phyloP scores from a whole-genome alignment of 2,888 invertebrate genomes.

The Orchesella flavescens region DNA sequence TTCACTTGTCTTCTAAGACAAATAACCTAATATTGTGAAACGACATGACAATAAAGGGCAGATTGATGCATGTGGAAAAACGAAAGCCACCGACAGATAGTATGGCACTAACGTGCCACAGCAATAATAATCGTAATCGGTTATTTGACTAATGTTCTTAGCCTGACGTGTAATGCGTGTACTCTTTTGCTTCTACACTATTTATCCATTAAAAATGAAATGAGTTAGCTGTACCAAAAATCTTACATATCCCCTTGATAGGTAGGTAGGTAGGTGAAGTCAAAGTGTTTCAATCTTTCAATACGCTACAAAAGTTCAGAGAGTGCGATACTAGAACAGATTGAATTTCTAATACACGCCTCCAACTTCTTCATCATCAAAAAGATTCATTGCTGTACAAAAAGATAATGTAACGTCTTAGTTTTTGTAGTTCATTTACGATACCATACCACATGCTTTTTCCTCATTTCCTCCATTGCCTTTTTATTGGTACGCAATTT shows the following conservation, averaged over 20 bases:
- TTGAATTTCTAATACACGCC: conserved; percentile 62
- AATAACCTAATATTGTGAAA: conserved; percentile 60
- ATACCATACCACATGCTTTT: conserved; percentile 43
- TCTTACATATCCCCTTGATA: neutral
- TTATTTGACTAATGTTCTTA: conserved; percentile 54
- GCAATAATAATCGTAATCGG: conserved; percentile 59
- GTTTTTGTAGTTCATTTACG: conserved; percentile 10
- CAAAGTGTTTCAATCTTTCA: neutral
- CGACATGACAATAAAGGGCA: conserved; percentile 38
- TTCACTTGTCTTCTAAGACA: conserved; percentile 58
- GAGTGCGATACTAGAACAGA: conserved; percentile 24
- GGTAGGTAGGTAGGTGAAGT: no score
- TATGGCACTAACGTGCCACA: conserved; percentile 57
- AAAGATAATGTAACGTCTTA: conserved; percentile 37
- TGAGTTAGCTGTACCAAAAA: conserved; percentile 36
- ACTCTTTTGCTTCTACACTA: conserved; percentile 14
- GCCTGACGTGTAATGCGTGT: conserved; percentile 36
- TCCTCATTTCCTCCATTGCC: conserved; percentile 58
- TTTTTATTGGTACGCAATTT: conserved; percentile 61
- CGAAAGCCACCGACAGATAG: conserved; percentile 57
- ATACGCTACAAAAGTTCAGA: neutral
- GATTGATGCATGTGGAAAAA: conserved; percentile 43
- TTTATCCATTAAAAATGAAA: conserved; percentile 34
- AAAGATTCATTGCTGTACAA: conserved; percentile 10
- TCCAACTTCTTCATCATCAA: conserved; percentile 51